Evolutionary conservation across 2,888 invertebrate species (phyloP).

Genomic region (Trisateles emortualis): DNA sequence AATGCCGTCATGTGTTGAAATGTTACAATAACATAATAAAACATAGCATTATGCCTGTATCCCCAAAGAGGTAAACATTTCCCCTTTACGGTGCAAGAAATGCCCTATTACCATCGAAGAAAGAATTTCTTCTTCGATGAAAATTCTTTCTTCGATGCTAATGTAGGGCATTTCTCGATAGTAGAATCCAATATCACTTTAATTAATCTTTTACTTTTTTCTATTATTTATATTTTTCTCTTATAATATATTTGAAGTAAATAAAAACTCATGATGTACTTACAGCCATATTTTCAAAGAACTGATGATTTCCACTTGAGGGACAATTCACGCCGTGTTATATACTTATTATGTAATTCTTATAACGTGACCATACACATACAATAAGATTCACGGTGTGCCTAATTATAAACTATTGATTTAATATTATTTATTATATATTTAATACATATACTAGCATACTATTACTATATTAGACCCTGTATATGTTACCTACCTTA

Average conservation of each 20-base stretch:
- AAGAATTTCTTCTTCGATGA: too few relatives aligned
- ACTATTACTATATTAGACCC: constrained; percentile 25
- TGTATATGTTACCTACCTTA: constrained; percentile 53
- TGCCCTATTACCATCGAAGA: too few relatives aligned
- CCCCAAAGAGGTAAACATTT: too few relatives aligned
- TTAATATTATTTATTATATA: constrained; percentile 33
- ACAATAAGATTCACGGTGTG: constrained; percentile 47
- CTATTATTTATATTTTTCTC: too few relatives aligned
- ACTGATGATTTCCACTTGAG: constrained; percentile 6
- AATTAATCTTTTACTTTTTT: too few relatives aligned
- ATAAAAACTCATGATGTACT: background rate
- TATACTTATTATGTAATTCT: constrained; percentile 22
- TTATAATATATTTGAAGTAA: background rate
- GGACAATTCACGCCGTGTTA: constrained; percentile 24
- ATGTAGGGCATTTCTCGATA: too few relatives aligned
- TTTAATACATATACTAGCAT: constrained; percentile 26
- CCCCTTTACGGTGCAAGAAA: too few relatives aligned
- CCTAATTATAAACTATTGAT: constrained; percentile 44
- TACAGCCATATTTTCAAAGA: constrained; percentile 12
- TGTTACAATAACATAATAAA: too few relatives aligned
- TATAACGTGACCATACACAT: constrained; percentile 42
- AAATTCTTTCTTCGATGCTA: too few relatives aligned
- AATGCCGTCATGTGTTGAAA: too few relatives aligned
- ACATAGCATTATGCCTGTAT: too few relatives aligned
- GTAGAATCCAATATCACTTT: too few relatives aligned